Evolutionary conservation across 2,888 invertebrate genomes (phyloP).

Genomic region (Lydus trimaculatus): DNA sequence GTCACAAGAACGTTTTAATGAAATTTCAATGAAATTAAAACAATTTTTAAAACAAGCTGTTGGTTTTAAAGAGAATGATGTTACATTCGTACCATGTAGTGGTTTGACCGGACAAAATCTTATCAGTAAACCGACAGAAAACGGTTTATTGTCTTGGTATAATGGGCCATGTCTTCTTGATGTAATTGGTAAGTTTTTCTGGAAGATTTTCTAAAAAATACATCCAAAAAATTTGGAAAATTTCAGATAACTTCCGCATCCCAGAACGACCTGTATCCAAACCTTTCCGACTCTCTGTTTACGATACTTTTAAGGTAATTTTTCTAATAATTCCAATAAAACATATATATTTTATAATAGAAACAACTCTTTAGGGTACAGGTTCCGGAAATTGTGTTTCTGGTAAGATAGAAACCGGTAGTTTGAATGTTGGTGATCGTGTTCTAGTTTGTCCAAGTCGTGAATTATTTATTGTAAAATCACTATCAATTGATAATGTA

Average conservation of each 20-base stretch:
- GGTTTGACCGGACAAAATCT: conserved; percentile 97
- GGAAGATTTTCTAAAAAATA: background rate
- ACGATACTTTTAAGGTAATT: conserved; percentile 93
- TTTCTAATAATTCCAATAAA: background rate
- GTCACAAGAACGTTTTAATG: conserved; percentile 89
- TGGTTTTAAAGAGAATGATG: conserved; percentile 89
- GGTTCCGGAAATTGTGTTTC: conserved; percentile 91
- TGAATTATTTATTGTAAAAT: conserved; percentile 84
- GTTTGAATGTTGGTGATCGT: conserved; percentile 84
- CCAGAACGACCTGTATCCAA: conserved; percentile 88
- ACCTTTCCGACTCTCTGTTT: conserved; percentile 90
- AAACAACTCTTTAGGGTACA: conserved; percentile 65
- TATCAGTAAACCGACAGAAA: conserved; percentile 70
- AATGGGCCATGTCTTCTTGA: conserved; percentile 83
- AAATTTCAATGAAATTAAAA: conserved; percentile 84
- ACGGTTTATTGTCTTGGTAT: conserved; percentile 77
- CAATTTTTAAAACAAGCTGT: conserved; percentile 86
- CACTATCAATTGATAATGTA: conserved; percentile 75
- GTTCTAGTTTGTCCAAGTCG: conserved; percentile 86
- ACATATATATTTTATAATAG: background rate
- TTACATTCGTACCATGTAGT: conserved; percentile 93
- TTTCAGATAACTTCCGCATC: conserved; percentile 79
- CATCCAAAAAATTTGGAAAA: background rate
- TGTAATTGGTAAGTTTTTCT: conserved; percentile 72
- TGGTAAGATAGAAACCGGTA: conserved; percentile 92